Percentiles rank a stretch among this genome's conserved stretches.
phyloP scores from a whole-genome alignment of 2,797 vertebrate species.

The Sebastolobus altivelis region DNA sequence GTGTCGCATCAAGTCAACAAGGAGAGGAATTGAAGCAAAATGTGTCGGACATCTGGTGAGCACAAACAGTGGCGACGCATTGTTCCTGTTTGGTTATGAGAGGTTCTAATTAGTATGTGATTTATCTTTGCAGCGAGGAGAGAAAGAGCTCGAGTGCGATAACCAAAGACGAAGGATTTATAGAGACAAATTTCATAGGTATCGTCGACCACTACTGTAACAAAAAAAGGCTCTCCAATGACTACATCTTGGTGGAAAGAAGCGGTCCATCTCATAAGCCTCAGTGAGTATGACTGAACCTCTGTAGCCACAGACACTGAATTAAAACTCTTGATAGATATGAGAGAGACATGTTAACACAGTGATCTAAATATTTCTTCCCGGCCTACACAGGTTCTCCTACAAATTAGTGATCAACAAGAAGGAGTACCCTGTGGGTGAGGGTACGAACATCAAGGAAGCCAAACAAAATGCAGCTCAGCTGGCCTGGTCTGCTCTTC shows the following conservation, averaged over 20 bases:
- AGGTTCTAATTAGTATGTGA: neutral
- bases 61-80: neutral
- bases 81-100: neutral
- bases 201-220: conserved; percentile 72
- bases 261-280: conserved; percentile 67
- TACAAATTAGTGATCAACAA: conserved; percentile 58
- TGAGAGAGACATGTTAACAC: neutral
- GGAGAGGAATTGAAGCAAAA: conserved; percentile 2
- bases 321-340: neutral
- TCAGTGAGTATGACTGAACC: conserved; percentile 65
- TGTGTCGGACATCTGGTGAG: neutral
- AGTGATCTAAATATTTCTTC: neutral
- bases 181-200: conserved; percentile 63
- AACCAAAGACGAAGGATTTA: neutral
- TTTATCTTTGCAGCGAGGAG: neutral
- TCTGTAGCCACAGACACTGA: neutral
- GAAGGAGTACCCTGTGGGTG: conserved; percentile 63
- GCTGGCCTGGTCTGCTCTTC: conserved; percentile 64
- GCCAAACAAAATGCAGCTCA: conserved; percentile 78
- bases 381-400: conserved; percentile 69
- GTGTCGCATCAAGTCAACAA: neutral
- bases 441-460: conserved; percentile 64
- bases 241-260: conserved; percentile 27
- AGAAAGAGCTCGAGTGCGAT: neutral
- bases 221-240: fast-evolving